A percentile compares a stretch with the other conserved stretches of the same genome.
Evolutionary conservation across 2,888 invertebrate species (phyloP).

Genomic region (Euclidia mi): DNA sequence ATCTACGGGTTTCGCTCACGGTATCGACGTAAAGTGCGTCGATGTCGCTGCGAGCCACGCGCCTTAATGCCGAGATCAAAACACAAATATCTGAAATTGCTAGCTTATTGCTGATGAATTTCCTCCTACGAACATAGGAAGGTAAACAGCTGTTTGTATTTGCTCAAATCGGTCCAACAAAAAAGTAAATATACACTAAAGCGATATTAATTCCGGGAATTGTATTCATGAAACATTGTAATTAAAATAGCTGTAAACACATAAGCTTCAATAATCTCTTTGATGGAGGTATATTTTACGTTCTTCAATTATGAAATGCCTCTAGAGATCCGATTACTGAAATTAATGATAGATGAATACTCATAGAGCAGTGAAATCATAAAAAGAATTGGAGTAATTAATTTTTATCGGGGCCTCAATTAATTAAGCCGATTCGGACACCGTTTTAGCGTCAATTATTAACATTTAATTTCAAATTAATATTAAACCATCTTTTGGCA

Average conservation of each 20-base stretch:
- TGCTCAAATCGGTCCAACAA: background rate
- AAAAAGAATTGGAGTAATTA: slow-evolving; percentile 55
- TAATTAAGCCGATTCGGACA: slow-evolving; percentile 55
- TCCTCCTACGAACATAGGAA: background rate
- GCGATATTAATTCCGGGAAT: slow-evolving; percentile 21
- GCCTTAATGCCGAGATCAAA: slow-evolving; percentile 2
- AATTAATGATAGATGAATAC: slow-evolving; percentile 58
- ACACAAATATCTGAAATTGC: slow-evolving; percentile 1
- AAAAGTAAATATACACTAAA: slow-evolving; percentile 6
- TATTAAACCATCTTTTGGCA: slow-evolving; percentile 36
- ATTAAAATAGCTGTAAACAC: slow-evolving; percentile 43
- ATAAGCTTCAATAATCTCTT: slow-evolving; percentile 53
- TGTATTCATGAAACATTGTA: slow-evolving; percentile 27
- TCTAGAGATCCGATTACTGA: slow-evolving; percentile 54
- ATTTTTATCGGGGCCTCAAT: slow-evolving; percentile 51
- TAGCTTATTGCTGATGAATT: slow-evolving; percentile 5
- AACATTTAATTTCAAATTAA: slow-evolving; percentile 43
- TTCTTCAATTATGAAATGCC: slow-evolving; percentile 51
- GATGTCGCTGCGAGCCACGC: background rate
- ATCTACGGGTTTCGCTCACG: background rate
- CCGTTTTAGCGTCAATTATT: slow-evolving; percentile 49
- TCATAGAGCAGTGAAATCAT: slow-evolving; percentile 49
- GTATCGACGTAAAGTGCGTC: slow-evolving; percentile 1
- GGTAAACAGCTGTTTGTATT: background rate
- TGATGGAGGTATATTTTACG: slow-evolving; percentile 43